Evolutionary conservation across 2,113 vertebrate species (phyloP).

Genomic region (Cyanistes caeruleus): DNA sequence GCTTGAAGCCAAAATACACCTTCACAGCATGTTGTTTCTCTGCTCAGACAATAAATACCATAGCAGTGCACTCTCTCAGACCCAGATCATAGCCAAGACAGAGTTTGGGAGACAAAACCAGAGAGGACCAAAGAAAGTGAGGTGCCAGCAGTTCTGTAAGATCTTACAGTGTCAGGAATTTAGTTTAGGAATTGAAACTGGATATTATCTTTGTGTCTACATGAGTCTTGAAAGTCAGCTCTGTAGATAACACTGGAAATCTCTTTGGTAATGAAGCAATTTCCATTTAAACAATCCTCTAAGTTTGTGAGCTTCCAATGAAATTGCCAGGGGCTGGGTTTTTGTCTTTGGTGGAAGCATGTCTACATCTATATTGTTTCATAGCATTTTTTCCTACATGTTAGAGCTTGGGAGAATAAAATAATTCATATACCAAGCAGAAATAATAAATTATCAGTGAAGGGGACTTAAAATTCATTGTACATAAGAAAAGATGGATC

Average conservation of each 20-base stretch:
- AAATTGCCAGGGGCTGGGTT: background rate
- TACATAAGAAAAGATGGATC: background rate
- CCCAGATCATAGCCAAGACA: background rate
- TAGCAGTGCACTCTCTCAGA: background rate
- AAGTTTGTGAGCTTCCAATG: background rate
- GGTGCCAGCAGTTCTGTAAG: background rate
- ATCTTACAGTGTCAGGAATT: background rate
- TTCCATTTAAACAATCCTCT: background rate
- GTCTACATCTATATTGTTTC: background rate
- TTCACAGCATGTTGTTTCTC: background rate
- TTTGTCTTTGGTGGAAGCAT: background rate
- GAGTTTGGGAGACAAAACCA: background rate
- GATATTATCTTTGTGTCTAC: background rate
- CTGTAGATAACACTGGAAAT: background rate
- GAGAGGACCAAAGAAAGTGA: background rate
- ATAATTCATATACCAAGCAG: background rate
- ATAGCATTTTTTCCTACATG: background rate
- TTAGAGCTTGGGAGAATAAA: background rate
- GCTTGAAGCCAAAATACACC: background rate
- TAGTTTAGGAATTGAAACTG: background rate
- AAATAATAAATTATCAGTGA: constrained; percentile 16
- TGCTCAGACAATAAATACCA: background rate
- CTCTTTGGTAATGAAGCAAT: background rate
- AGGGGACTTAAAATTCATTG: background rate
- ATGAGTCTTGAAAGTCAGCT: background rate